Evolutionary conservation across 2,113 vertebrate genomes (phyloP).

Genomic region (Zosterops pallidus): DNA sequence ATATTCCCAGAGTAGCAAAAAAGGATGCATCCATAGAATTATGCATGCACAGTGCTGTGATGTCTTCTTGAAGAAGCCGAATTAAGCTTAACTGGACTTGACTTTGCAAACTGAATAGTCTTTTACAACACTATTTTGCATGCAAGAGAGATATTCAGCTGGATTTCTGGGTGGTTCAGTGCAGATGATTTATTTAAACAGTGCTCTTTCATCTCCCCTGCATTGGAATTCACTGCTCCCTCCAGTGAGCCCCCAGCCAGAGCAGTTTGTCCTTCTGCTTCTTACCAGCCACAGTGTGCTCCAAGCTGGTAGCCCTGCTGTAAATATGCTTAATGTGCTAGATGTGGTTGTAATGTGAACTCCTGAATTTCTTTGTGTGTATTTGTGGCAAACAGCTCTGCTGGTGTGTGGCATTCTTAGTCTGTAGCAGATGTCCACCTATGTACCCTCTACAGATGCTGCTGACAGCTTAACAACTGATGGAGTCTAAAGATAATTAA

Average conservation of each 20-base stretch:
- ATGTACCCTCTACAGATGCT: not conserved
- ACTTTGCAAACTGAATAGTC: not conserved
- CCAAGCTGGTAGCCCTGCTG: not conserved
- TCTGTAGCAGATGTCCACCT: constrained; percentile 2
- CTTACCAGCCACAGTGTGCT: not conserved
- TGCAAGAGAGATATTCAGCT: not conserved
- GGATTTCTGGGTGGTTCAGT: not conserved
- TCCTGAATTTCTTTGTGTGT: not conserved
- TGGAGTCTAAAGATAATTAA: constrained; percentile 32
- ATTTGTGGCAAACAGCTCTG: not conserved
- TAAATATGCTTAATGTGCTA: not conserved
- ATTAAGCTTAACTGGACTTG: constrained; percentile 26
- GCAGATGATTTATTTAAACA: not conserved
- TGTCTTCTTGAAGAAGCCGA: not conserved
- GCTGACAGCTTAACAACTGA: constrained; percentile 17
- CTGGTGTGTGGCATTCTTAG: not conserved
- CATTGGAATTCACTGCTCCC: not conserved
- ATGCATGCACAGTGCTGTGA: not conserved
- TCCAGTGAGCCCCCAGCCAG: not conserved
- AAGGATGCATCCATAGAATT: not conserved
- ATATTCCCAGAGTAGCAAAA: not conserved
- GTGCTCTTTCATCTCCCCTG: not conserved
- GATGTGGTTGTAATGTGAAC: not conserved
- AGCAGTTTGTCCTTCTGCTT: not conserved
- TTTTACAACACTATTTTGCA: not conserved